Evolutionary conservation across 2,113 vertebrate genomes (phyloP), one percentile per base, ranked within the genome.

Genomic region (Atractosteus spatula): DNA sequence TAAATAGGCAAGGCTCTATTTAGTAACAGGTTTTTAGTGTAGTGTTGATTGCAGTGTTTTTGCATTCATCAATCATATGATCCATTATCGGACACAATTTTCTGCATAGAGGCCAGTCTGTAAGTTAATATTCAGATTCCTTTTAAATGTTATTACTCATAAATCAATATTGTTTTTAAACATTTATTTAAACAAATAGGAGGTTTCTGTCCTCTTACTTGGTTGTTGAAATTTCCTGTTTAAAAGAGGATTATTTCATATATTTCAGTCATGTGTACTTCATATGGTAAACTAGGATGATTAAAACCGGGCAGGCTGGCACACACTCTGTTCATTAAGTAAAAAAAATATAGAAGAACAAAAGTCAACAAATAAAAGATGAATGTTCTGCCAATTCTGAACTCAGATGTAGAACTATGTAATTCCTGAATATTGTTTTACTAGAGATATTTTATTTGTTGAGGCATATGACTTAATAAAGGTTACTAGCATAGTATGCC

Each of bases 1-100:
- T 68, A 66, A 67, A 56, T 74, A 63, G n/a, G 47, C 64, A 55
- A 71, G 6, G 47, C 62, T 55, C 66, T 63, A 68, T 55, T 4
- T 54, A 42, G 69, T 67, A 42, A 54, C 55, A 72, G 54, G 45
- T 63, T 54, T 67, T 64, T 41, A 62, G 55, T 62, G 16, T n/a
- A 56, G 63, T 51, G 55, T 71, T 78, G 66, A 78, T 70, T 73
- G 68, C 54, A 62, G 43, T 63, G 71, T 72, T 79, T 77, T 76
- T 42, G 55, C 55, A 70, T 63, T 68, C 71, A 76, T 74, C 67
- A 66, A 74, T 72, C 72, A 75, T 75, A 41, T 7, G 44, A 55
- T 69, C 71, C 69, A 75, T 78, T 78, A 74, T 14, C n/a, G 63
- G 56, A 71, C 72, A 62, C 57, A 47, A 12, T 71, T 62, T 66